phyloP scores from a whole-genome alignment of 1,140 invertebrate genomes.

The Achroia grisella region DNA sequence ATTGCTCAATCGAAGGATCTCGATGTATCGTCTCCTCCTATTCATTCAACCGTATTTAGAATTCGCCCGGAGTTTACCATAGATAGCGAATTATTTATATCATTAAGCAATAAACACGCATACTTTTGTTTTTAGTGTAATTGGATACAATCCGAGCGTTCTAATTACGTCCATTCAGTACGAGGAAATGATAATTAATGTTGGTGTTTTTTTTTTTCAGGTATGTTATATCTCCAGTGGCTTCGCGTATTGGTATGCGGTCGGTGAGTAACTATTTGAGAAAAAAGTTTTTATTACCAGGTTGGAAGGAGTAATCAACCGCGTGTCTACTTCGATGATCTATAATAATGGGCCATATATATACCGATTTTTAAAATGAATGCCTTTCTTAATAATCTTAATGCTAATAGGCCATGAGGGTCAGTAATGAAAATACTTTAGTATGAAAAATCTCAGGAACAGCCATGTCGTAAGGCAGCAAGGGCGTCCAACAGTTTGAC shows the following conservation, averaged over 20 bases:
- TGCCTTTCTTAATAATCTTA: no score
- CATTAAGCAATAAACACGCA: no score
- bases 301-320: background rate
- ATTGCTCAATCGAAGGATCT: constrained; percentile 25
- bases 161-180: constrained; percentile 12
- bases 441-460: background rate
- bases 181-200: constrained; percentile 20
- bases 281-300: background rate
- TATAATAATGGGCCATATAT: no score
- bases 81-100: no score
- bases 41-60: constrained; percentile 6
- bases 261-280: constrained; percentile 3
- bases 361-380: no score
- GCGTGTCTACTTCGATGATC: no score
- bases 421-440: no score
- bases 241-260: constrained; percentile 3
- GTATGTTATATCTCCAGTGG: constrained; percentile 24
- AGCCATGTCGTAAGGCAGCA: constrained; percentile 11
- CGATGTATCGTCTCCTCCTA: background rate
- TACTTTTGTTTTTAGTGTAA: constrained; percentile 18
- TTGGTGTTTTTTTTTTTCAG: constrained; percentile 39
- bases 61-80: no score
- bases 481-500: constrained; percentile 20
- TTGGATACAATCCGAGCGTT: constrained; percentile 24
- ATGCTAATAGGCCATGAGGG: no score